Evolutionary conservation across 2,888 invertebrate species (phyloP).

Genomic region (Flexamia atlantica): DNA sequence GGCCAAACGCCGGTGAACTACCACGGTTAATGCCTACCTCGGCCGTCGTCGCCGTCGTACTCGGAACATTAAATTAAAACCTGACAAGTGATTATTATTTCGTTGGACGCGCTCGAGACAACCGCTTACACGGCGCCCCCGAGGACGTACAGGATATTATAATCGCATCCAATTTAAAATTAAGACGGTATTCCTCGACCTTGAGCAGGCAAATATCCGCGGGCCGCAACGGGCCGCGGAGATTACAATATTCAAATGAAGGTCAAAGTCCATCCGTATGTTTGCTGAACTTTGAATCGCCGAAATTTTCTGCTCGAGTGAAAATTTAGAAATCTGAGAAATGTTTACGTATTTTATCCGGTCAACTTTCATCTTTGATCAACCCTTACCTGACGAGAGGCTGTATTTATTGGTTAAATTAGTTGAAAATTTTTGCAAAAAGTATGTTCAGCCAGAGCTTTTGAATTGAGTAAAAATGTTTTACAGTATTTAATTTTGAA

Average conservation of each 20-base stretch:
- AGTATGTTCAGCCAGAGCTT: no score
- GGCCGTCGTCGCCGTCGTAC: not conserved
- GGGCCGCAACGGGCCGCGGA: not conserved
- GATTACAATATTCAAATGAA: constrained; percentile 54
- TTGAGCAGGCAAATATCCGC: constrained; percentile 37
- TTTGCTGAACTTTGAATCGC: constrained; percentile 6
- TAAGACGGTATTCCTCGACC: constrained; percentile 54
- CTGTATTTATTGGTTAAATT: no score
- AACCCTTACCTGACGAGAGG: no score
- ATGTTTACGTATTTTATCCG: no score
- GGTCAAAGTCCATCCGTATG: constrained; percentile 13
- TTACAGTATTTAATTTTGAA: no score
- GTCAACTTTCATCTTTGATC: no score
- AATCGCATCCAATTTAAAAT: constrained; percentile 57
- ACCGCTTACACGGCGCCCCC: constrained; percentile 10
- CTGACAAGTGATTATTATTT: constrained; percentile 57
- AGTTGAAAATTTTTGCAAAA: no score
- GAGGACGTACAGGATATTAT: constrained; percentile 49
- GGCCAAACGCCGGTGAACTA: not conserved
- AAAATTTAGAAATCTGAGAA: no score
- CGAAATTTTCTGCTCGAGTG: no score
- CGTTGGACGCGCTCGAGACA: constrained; percentile 33
- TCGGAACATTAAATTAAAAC: constrained; percentile 53
- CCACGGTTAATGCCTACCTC: not conserved
- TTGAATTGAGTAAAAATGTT: no score